Conservation (phyloP, 2,888 invertebrate genomes). For the Quadriops clusia region DNA sequence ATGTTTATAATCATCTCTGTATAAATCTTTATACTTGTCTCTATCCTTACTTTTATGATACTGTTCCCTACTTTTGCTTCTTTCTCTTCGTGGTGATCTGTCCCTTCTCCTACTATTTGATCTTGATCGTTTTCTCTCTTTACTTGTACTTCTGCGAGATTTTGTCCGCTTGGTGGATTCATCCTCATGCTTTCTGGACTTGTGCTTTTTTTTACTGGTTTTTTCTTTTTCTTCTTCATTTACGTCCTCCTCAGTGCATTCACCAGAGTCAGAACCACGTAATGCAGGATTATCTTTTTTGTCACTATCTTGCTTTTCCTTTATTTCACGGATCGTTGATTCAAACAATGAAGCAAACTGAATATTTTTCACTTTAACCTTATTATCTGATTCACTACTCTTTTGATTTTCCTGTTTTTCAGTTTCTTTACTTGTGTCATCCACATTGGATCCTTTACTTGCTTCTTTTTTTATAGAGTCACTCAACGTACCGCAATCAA, state of each 20-base stretch:
- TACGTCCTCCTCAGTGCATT: conserved; percentile 14
- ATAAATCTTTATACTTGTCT: conserved; percentile 23
- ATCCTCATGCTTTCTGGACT: conserved; percentile 8
- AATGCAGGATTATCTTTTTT: conserved; percentile 11
- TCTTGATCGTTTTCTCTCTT: conserved; percentile 10
- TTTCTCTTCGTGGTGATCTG: too few relatives aligned
- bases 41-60: conserved; percentile 12
- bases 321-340: conserved; percentile 15
- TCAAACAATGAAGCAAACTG: conserved; percentile 56
- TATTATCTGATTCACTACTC: conserved; percentile 36
- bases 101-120: conserved; percentile 6
- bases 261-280: too few relatives aligned
- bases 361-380: conserved; percentile 55
- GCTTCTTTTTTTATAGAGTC: conserved; percentile 18
- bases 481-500: conserved; percentile 16
- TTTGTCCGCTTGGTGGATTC: conserved; percentile 12
- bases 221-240: conserved; percentile 5
- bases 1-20: conserved; percentile 16
- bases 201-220: conserved; percentile 10
- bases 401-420: conserved; percentile 9
- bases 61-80: too few relatives aligned
- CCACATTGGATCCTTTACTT: conserved; percentile 33
- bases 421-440: conserved; percentile 20
- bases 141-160: conserved; percentile 11
- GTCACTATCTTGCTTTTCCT: conserved; percentile 14